Conservation (phyloP, 92 coral and sea anemone species). For the Heteractis magnifica region DNA sequence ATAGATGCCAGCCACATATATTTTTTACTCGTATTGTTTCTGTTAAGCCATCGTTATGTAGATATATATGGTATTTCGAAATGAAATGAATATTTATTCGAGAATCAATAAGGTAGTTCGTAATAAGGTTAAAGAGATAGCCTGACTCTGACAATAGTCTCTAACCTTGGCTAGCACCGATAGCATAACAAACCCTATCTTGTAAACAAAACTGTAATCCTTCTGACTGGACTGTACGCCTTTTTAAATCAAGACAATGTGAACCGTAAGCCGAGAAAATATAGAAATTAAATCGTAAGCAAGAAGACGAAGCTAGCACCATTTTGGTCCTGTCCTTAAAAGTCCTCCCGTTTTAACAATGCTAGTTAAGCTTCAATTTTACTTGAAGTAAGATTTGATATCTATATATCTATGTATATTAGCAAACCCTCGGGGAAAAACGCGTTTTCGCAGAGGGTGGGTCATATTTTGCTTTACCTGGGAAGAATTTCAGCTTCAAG, state of each 20-base stretch:
- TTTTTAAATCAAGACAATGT: not conserved
- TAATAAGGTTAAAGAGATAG: conserved; percentile 17
- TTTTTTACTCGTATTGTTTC: not conserved
- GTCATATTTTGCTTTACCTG: conserved; percentile 18
- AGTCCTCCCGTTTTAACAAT: conserved; percentile 85
- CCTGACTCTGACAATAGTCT: not conserved
- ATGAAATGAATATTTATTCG: conserved; percentile 12
- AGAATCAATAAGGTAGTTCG: not conserved
- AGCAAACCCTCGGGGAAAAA: conserved; percentile 4
- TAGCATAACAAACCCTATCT: conserved; percentile 18
- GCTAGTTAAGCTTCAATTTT: conserved; percentile 10
- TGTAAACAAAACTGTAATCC: conserved; percentile 10
- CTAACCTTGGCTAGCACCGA: conserved; percentile 27
- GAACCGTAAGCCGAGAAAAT: not conserved
- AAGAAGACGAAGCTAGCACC: not conserved
- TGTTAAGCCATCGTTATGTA: not conserved
- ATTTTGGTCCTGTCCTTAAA: conserved; percentile 52
- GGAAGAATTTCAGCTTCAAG: conserved; percentile 28
- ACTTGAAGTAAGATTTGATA: conserved; percentile 2
- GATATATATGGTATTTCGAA: not conserved
- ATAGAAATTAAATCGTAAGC: conserved; percentile 5
- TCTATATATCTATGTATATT: conserved; percentile 9
- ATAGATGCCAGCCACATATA: not conserved
- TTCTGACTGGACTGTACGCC: conserved; percentile 4
- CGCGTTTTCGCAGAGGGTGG: conserved; percentile 24